Conservation (phyloP, 2,797 vertebrate genomes). For the Myripristis jacobus region DNA sequence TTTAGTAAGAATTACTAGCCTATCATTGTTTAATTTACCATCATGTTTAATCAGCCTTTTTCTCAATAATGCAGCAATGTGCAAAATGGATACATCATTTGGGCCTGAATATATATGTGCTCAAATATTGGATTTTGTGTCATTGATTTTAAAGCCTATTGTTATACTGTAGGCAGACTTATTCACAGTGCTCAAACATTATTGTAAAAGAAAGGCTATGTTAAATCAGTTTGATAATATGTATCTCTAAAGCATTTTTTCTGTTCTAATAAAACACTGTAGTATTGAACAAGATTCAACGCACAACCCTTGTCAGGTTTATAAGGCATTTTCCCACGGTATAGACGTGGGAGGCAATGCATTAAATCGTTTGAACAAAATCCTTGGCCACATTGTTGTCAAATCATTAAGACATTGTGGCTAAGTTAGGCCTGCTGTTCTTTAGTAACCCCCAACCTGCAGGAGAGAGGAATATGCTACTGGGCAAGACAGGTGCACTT, state of each 20-base stretch:
- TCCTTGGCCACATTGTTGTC: conserved; percentile 6
- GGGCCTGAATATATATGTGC: too few relatives aligned
- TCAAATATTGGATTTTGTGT: conserved; percentile 23
- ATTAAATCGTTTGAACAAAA: conserved; percentile 21
- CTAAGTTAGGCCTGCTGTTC: background rate
- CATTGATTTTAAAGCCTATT: conserved; percentile 24
- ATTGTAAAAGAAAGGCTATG: conserved; percentile 9
- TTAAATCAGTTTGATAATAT: background rate
- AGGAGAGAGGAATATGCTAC: conserved; percentile 30
- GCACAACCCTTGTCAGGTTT: conserved; percentile 42
- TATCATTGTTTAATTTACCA: background rate
- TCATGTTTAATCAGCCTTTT: background rate
- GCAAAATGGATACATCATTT: background rate
- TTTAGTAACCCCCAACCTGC: conserved; percentile 16
- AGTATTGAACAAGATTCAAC: conserved; percentile 32
- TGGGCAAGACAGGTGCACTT: background rate
- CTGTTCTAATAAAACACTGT: conserved; percentile 8
- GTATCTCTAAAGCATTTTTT: conserved; percentile 24
- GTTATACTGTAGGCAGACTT: background rate
- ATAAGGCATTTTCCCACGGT: conserved; percentile 69
- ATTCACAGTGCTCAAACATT: background rate
- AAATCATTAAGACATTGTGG: conserved; percentile 11
- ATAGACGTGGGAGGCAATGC: conserved; percentile 44
- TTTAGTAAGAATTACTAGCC: too few relatives aligned
- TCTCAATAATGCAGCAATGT: background rate